A percentile compares a stretch with the other conserved stretches of the same genome.
Conservation (phyloP, 2,113 vertebrate genomes). For the Probosciger aterrimus region DNA sequence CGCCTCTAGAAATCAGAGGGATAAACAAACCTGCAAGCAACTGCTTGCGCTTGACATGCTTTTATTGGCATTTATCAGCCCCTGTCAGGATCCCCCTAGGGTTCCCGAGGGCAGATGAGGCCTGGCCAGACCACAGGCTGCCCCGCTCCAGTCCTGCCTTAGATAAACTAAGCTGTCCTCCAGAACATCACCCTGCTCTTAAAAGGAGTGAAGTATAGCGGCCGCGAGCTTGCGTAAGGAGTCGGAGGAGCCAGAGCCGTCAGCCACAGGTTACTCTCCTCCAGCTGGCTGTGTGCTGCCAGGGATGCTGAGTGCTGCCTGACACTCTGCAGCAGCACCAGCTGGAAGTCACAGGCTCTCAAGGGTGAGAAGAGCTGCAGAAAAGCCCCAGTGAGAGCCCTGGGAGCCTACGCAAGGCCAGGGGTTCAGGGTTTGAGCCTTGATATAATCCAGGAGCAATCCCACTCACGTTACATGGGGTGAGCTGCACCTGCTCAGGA, state of each 20-base stretch:
- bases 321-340: not conserved
- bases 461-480: rapidly evolving
- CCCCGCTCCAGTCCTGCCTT: not conserved
- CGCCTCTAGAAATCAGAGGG: not conserved
- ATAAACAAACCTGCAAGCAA: constrained; percentile 42
- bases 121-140: not conserved
- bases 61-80: constrained; percentile 28
- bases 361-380: not conserved
- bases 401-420: not conserved
- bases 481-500: not conserved
- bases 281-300: not conserved
- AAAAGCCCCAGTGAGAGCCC: not conserved
- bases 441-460: not conserved
- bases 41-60: not conserved
- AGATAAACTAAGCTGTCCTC: constrained; percentile 1
- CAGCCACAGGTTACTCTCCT: not conserved
- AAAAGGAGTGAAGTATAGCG: rapidly evolving
- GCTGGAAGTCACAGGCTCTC: not conserved
- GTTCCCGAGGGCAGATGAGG: constrained; percentile 4
- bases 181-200: not conserved
- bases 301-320: not conserved
- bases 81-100: not conserved
- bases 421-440: not conserved
- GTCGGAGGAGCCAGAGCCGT: not conserved
- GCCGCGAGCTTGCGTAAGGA: not conserved